Evolutionary conservation across 2,888 invertebrate genomes (phyloP).

Genomic region (Matsumyia berberina): DNA sequence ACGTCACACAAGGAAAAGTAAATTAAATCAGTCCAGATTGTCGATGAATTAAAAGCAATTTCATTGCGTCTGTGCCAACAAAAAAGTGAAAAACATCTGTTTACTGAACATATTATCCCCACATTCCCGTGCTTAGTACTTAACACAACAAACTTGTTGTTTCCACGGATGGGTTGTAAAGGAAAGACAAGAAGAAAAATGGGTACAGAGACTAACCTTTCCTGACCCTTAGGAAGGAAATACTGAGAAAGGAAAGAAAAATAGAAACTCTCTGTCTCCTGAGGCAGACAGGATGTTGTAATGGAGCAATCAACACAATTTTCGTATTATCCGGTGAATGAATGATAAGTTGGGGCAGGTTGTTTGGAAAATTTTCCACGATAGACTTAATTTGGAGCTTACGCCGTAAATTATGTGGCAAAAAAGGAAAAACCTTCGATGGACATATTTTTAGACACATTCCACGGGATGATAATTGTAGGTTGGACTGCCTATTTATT

Average conservation of each 20-base stretch:
- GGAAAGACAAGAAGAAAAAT: background rate
- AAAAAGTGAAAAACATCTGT: background rate
- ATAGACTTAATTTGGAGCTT: background rate
- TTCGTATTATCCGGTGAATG: conserved; percentile 17
- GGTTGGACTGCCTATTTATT: background rate
- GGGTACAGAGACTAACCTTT: conserved; percentile 3
- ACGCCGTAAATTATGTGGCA: background rate
- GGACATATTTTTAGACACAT: background rate
- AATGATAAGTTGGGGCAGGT: conserved; percentile 6
- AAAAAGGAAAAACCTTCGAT: background rate
- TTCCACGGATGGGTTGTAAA: background rate
- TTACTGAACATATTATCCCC: background rate
- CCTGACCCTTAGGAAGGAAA: conserved; percentile 13
- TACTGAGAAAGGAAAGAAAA: conserved; percentile 3
- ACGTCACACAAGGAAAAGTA: background rate
- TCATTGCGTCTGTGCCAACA: background rate
- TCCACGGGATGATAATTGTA: background rate
- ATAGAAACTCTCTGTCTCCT: conserved; percentile 21
- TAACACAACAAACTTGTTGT: background rate
- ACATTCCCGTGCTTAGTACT: too few relatives aligned
- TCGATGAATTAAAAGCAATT: background rate
- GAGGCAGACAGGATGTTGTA: conserved; percentile 25
- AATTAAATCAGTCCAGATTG: background rate
- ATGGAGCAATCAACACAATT: conserved; percentile 23
- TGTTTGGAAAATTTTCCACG: background rate